Conservation (phyloP, 2,797 vertebrate species). For the Pseudochaenichthys georgianus region DNA sequence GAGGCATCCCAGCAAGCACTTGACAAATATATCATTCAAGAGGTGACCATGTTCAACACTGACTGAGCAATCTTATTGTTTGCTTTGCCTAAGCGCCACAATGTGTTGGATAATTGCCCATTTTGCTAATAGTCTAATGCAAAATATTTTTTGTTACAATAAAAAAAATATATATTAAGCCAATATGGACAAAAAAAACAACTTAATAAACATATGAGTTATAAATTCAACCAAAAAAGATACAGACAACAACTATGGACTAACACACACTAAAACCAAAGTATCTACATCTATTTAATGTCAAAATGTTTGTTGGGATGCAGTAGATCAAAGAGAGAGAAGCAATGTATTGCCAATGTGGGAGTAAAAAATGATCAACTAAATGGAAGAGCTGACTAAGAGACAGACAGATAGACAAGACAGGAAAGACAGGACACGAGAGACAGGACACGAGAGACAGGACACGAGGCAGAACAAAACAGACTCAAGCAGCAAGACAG, state of each 20-base stretch:
- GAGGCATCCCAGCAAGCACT: conserved; percentile 77
- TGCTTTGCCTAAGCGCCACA: neutral
- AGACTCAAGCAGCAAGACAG: conserved; percentile 79
- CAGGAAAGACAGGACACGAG: conserved; percentile 72
- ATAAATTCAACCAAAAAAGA: neutral
- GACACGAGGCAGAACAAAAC: conserved; percentile 69
- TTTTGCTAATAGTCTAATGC: neutral
- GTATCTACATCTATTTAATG: conserved; percentile 13
- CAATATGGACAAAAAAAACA: neutral
- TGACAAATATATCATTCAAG: conserved; percentile 45
- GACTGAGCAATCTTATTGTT: neutral
- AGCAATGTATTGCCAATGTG: conserved; percentile 55
- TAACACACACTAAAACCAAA: neutral
- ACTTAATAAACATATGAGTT: neutral
- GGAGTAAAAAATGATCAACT: conserved; percentile 62
- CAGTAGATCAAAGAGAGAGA: conserved; percentile 67
- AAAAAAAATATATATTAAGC: neutral
- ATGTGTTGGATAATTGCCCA: neutral
- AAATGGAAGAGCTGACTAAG: conserved; percentile 76
- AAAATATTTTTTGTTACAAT: neutral
- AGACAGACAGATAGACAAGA: conserved; percentile 72
- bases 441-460: conserved; percentile 76
- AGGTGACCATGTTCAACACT: neutral
- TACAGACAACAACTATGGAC: neutral
- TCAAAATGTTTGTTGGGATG: conserved; percentile 79